Conservation (phyloP, 2,797 vertebrate species). For the Ficedula albicollis region DNA sequence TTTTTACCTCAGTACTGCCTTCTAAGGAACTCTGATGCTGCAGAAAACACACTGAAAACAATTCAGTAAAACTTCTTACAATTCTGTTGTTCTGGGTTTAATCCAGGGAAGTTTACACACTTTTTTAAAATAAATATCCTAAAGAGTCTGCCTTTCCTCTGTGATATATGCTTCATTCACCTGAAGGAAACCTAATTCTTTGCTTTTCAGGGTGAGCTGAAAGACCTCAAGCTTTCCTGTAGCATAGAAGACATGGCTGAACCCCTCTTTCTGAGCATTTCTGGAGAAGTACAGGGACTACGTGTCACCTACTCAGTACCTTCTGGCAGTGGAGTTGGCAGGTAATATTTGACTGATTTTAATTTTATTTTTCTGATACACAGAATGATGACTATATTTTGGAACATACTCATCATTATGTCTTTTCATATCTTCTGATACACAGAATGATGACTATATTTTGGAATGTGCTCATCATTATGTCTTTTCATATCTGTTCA, state of each 20-base stretch:
- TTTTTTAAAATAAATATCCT: background rate
- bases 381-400: background rate
- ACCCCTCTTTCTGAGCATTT: constrained; percentile 82
- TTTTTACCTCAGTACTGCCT: background rate
- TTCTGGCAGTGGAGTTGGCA: background rate
- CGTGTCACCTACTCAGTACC: constrained; percentile 79
- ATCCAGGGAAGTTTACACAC: background rate
- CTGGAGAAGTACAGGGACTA: constrained; percentile 79
- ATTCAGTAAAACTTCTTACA: background rate
- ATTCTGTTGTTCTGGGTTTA: background rate
- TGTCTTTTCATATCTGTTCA: background rate
- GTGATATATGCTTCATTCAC: background rate
- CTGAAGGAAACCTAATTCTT: background rate
- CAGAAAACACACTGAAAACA: background rate
- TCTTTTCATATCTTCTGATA: background rate
- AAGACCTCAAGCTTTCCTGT: constrained; percentile 81
- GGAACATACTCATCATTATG: background rate
- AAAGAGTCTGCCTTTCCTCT: background rate
- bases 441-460: background rate
- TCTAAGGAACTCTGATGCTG: background rate
- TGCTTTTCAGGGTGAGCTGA: constrained; percentile 80
- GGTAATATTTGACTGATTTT: background rate
- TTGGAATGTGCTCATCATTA: background rate
- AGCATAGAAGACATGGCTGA: constrained; percentile 83
- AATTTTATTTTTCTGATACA: background rate